Evolutionary conservation across 1,140 invertebrate species (phyloP).

Genomic region (Eubasilissa regina): DNA sequence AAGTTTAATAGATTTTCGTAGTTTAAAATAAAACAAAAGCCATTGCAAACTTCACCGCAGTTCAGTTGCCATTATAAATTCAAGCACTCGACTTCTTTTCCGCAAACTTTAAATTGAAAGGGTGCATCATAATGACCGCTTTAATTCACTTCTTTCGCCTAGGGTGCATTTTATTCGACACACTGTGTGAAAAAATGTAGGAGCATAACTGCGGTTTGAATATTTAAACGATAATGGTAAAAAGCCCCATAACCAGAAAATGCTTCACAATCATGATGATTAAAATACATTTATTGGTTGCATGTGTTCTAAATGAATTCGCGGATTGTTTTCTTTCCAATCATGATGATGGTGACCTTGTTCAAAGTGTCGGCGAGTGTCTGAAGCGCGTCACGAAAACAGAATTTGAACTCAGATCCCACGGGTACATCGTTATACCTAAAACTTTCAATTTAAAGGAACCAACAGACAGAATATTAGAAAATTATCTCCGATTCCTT

Average conservation of each 20-base stretch:
- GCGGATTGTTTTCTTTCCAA: background rate
- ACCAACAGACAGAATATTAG: constrained; percentile 42
- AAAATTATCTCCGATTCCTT: constrained; percentile 36
- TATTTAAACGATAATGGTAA: too few species aligned
- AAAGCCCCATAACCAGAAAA: too few species aligned
- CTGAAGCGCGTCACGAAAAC: constrained; percentile 38
- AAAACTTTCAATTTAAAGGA: constrained; percentile 46
- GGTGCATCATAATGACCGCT: background rate
- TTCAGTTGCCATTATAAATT: constrained; percentile 25
- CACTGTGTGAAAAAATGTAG: too few species aligned
- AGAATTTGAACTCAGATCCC: constrained; percentile 46
- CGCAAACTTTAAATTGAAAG: constrained; percentile 23
- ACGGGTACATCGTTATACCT: constrained; percentile 50
- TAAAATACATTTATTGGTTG: background rate
- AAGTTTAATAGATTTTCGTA: constrained; percentile 27
- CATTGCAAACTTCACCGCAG: constrained; percentile 7
- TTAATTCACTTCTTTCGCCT: constrained; percentile 7
- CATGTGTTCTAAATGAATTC: background rate
- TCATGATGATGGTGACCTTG: constrained; percentile 24
- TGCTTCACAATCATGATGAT: background rate
- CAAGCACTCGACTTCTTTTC: background rate
- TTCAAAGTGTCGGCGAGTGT: constrained; percentile 41
- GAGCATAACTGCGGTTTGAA: too few species aligned
- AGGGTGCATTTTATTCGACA: background rate
- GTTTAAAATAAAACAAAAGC: constrained; percentile 35